Base-by-base conservation (phyloP, 30 jellyfish, hydroid and myxozoan genomes). In the Chrysaora quinquecirrha region DNA sequence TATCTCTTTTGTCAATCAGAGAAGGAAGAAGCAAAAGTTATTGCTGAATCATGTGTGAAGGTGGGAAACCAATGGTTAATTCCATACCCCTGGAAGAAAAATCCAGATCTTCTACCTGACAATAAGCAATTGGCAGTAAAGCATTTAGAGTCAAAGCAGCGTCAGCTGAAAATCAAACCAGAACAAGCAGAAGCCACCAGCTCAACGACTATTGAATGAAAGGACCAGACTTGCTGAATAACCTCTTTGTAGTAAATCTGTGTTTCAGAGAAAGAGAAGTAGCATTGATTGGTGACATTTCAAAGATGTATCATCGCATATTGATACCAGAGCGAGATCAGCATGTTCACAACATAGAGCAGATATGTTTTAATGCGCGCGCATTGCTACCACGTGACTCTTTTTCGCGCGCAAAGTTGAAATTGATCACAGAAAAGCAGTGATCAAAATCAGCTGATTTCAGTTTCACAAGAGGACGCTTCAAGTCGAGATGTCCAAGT, bases 171-270 rank as follows among this genome's bases (percentile, higher is more conserved):
- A 61, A 48, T 43, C 33, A 87, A 76, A 19, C 83, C 86, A 1
- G 92, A 69, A 56, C 87, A 76, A 47, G 80, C 96, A 68, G 87
- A 60, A 71, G 89, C 82, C 88, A 65, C 68, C 73, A 46, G 60
- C 80, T 89, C 30, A 82, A 73, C 48, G 97, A 74, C 60, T 75
- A 72, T 65, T 64, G 88, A 74, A 34, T 50, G 89, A 88, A 88
- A 78, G 97, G 94, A 72, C 97, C 91, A 49, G 91, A 87, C 73
- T 35, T 87, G 34, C 90, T 87, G 60, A 87, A 76, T 34, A 74
- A 78, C 48, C 76, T 76, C 54, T 76, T 67, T 69, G 87, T 82
- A 60, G 56, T 87, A 34, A 54, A 46, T 56, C 82, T 77, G 76
- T 76, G 91, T 34, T 87, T 87, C 83, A 54, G 91, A 70, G 91